A percentile compares a stretch with the other conserved stretches of the same genome.
Conservation (phyloP, 2,888 invertebrate genomes). For the Herminia tarsipennalis region DNA sequence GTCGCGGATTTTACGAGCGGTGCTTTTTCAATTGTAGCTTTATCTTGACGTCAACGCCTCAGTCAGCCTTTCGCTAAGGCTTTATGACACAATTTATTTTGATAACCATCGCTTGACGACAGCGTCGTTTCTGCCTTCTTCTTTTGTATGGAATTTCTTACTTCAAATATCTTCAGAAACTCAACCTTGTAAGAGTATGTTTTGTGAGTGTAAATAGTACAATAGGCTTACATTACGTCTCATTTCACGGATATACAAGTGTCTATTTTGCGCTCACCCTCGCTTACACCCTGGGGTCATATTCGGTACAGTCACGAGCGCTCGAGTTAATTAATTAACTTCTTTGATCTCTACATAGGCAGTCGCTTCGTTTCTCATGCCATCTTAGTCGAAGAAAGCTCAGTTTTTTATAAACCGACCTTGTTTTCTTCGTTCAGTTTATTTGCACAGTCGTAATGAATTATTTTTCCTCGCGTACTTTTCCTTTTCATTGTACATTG, state of each 20-base stretch:
- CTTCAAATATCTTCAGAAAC: constrained; percentile 10
- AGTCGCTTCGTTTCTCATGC: constrained; percentile 30
- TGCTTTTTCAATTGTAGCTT: constrained; percentile 33
- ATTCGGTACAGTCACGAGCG: constrained; percentile 54
- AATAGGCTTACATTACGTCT: constrained; percentile 32
- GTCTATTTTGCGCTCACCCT: constrained; percentile 46
- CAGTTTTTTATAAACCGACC: constrained; percentile 45
- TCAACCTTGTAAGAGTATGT: constrained; percentile 10
- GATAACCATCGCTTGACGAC: constrained; percentile 29
- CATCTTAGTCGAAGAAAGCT: constrained; percentile 51
- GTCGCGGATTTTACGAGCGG: constrained; percentile 15
- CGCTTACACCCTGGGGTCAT: constrained; percentile 50
- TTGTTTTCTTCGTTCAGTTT: constrained; percentile 36
- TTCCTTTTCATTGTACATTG: constrained; percentile 10
- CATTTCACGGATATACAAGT: constrained; percentile 36
- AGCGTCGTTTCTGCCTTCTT: constrained; percentile 7
- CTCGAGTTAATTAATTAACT: constrained; percentile 74
- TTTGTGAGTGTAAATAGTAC: constrained; percentile 20
- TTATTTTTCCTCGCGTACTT: constrained; percentile 13
- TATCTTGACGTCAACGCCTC: constrained; percentile 29
- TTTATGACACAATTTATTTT: constrained; percentile 40
- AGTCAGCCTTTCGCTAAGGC: constrained; percentile 20
- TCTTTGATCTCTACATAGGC: constrained; percentile 57
- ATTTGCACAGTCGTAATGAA: constrained; percentile 29
- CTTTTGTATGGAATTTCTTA: constrained; percentile 13